Evolutionary conservation across 2,888 invertebrate genomes (phyloP), one percentile per base, ranked within the genome.

Genomic region (Agrotis ipsilon): DNA sequence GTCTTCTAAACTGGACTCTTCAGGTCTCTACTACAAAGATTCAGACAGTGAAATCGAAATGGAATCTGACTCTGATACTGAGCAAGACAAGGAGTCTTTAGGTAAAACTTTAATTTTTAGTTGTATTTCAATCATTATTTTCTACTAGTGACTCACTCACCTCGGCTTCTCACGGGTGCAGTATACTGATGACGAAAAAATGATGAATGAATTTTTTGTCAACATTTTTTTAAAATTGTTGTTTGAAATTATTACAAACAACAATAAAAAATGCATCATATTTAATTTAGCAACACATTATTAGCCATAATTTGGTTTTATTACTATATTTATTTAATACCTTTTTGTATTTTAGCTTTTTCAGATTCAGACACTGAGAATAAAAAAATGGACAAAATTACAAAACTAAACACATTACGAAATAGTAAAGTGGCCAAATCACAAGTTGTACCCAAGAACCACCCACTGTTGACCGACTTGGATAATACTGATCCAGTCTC

Each of bases 391-490:
- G 92, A 93, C 60, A 92, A 95, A 87, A 78, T 95, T 84, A 96
- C 94, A 51, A 92, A 95, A 87, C 68, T 92, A 46, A 96, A 96
- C 78, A 96, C 96, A 13, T 58, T 94, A 62, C 90, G 85, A 72
- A 96, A 96, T 82, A 94, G 93, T 71, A 89, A 93, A 75, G 57
- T 90, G 39, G 82, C 80, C 58, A 93, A 89, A 82, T 84, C 84
- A 21, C 81, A 83, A 43, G 81, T 81, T 67, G 92, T 94, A 60
- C 93, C 94, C 18, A 95, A 95, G 79, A 89, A 94, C 68, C 97
- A 98, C 94, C 98, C 98, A 0, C 92, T 98, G 0, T 96, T 98
- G 45, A 98, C 98, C 13, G 98, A 98, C 86, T 94, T 98, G 55
- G 98, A 98, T 90, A 96, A 97, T 71, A 97, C 98, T 5, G 97